Percentiles rank a stretch among this genome's conserved stretches.
phyloP scores from a whole-genome alignment of 1,140 invertebrate genomes.

The Drosophila kohkoa region DNA sequence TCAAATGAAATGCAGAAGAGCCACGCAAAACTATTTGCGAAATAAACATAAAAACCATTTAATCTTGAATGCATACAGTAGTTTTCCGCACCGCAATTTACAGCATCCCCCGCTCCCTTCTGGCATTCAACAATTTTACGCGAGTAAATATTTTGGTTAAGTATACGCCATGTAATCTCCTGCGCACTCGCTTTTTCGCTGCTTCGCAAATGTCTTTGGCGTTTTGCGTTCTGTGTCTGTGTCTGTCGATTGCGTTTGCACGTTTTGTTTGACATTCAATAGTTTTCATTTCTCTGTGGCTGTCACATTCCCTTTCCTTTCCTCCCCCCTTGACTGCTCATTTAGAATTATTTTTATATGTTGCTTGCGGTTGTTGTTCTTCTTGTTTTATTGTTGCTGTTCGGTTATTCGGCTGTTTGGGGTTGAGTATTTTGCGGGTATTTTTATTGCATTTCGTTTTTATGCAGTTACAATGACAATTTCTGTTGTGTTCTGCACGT shows the following conservation, averaged over 20 bases:
- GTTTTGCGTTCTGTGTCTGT: conserved; percentile 14
- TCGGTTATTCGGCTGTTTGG: conserved; percentile 33
- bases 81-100: conserved; percentile 15
- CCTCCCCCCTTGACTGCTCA: conserved; percentile 45
- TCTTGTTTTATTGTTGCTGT: conserved; percentile 35
- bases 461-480: conserved; percentile 79
- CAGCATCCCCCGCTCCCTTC: neutral
- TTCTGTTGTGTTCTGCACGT: conserved; percentile 25
- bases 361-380: conserved; percentile 49
- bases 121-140: conserved; percentile 44
- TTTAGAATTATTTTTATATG: conserved; percentile 79
- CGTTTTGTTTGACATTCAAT: conserved; percentile 81
- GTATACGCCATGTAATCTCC: conserved; percentile 62
- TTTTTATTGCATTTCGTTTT: conserved; percentile 81
- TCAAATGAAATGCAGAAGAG: conserved; percentile 21
- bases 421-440: conserved; percentile 71
- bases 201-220: neutral
- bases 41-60: conserved; percentile 79
- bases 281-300: conserved; percentile 74
- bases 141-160: conserved; percentile 78
- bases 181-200: neutral
- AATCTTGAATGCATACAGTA: conserved; percentile 61
- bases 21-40: conserved; percentile 63
- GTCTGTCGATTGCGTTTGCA: conserved; percentile 62
- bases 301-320: neutral